Evolutionary conservation across 2,113 vertebrate genomes (phyloP).

Genomic region (Tenrec ecaudatus): DNA sequence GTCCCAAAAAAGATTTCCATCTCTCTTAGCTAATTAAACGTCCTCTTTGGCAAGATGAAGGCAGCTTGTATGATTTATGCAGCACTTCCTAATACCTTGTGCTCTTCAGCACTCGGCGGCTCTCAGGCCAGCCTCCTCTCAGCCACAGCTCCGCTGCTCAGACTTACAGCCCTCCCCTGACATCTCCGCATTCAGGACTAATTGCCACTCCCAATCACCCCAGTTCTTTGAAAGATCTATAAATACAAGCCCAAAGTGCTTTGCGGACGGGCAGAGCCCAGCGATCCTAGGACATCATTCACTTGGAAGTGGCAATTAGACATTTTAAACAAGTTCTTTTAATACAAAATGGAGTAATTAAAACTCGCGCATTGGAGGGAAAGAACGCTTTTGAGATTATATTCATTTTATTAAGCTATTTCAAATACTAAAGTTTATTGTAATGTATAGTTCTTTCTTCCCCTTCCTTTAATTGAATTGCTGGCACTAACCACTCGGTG

Average conservation of each 20-base stretch:
- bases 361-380: slow-evolving; percentile 77
- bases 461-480: slow-evolving; percentile 80
- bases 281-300: slow-evolving; percentile 34
- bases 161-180: background rate
- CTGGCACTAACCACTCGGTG: slow-evolving; percentile 74
- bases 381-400: slow-evolving; percentile 79
- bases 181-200: slow-evolving; percentile 38
- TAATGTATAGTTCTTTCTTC: slow-evolving; percentile 65
- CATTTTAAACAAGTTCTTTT: slow-evolving; percentile 81
- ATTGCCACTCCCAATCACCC: slow-evolving; percentile 47
- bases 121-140: background rate
- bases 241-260: slow-evolving; percentile 71
- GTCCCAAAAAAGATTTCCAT: background rate
- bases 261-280: slow-evolving; percentile 45
- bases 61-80: background rate
- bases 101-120: background rate
- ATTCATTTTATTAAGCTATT: slow-evolving; percentile 85
- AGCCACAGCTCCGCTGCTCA: too few relatives aligned
- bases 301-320: slow-evolving; percentile 77
- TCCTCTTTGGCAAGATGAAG: slow-evolving; percentile 22
- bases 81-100: background rate
- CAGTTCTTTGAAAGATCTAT: slow-evolving; percentile 66
- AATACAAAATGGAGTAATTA: slow-evolving; percentile 83
- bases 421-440: slow-evolving; percentile 83
- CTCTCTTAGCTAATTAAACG: slow-evolving; percentile 44